Evolutionary conservation across 35 echinoderm and acorn worm genomes (phyloP), one percentile per base, ranked within the genome.

Genomic region (Heliocidaris tuberculata): DNA sequence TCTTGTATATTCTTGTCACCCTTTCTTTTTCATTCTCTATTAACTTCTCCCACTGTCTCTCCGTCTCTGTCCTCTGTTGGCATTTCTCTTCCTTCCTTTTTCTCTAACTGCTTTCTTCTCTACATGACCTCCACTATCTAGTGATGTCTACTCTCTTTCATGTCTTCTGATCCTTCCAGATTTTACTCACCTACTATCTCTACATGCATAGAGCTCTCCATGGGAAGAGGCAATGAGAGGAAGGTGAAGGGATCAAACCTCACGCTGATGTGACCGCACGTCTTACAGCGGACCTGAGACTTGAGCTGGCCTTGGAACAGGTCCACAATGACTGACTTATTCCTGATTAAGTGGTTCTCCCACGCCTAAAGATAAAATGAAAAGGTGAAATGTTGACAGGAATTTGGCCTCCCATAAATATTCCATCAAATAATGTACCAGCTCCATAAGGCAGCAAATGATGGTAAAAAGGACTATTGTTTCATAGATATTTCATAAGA

Each of bases 161-260:
- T 42, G 3, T 42, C 0, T 42, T 1, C 35, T 42, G 35, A 42
- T 3, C 35, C 35, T 42, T 0, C 27, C 86, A 13, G 9, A 47
- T 2, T 2, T 2, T 59, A 97, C 98, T 97, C 94, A 99, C 98
- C 98, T 31, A 97, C 96, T 52, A 99, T 99, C 94, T 99, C 98
- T 60, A 97, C 93, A 96, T 99, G 97, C 98, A 99, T 99, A 49
- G 98, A 99, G 96, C 98, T 99, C 56, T 99, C 98, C 97, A 99
- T 97, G 60, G 98, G 98, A 48, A 99, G 96, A 19, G 98, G 98
- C 70, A 99, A 59, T 12, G 98, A 99, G 2, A 99, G 97, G 96
- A 97, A 99, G 92, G 96, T 99, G 95, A 99, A 99, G 48, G 98
- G 98, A 56, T 99, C 98, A 97, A 99, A 99, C 47, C 96, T 95